These are phyloP conservation scores for Caracal caracal DNA, from an alignment of 2,113 vertebrate species.

Conservation along the genomic window DNA sequence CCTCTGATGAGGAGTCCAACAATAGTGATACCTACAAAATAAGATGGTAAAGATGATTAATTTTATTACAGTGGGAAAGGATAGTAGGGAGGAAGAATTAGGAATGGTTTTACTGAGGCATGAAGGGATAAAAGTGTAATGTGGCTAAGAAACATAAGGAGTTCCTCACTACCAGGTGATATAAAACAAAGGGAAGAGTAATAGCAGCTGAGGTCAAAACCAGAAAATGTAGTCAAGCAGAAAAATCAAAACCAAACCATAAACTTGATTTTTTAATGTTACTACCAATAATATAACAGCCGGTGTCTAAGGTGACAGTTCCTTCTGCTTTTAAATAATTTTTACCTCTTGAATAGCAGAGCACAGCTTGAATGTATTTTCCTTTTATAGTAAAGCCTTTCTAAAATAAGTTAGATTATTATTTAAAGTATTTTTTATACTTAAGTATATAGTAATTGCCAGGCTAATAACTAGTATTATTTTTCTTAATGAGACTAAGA, in stretches of 20 bases:
- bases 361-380: slow-evolving; percentile 35
- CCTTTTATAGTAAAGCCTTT: slow-evolving; percentile 44
- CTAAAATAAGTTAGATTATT: background rate
- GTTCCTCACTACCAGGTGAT: background rate
- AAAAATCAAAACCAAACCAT: slow-evolving; percentile 15
- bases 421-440: background rate
- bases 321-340: slow-evolving; percentile 24
- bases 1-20: background rate
- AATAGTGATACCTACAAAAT: background rate
- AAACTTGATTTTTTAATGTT: slow-evolving; percentile 37
- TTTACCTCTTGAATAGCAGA: background rate
- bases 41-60: background rate
- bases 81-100: background rate
- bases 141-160: background rate
- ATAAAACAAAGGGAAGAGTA: background rate
- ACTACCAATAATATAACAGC: background rate
- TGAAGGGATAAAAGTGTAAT: background rate
- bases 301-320: background rate
- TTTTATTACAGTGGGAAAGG: background rate
- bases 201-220: slow-evolving; percentile 8
- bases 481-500: slow-evolving; percentile 45
- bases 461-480: background rate
- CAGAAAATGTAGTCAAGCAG: background rate
- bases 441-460: background rate
- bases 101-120: background rate